Evolutionary conservation across 2,113 vertebrate species (phyloP).

Genomic region (Misgurnus mizolepis): DNA sequence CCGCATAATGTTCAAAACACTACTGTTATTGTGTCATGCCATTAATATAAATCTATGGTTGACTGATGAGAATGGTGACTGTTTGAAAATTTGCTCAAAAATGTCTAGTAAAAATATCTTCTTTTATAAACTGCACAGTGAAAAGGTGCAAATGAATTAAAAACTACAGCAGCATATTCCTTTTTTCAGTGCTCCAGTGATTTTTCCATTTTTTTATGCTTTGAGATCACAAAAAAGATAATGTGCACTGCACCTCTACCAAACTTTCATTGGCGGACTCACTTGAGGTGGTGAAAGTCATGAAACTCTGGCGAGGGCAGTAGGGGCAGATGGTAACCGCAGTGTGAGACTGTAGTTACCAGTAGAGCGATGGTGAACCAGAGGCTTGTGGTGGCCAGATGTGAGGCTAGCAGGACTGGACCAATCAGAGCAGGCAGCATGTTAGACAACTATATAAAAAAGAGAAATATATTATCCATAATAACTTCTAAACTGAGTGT

Average conservation of each 20-base stretch:
- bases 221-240: neutral
- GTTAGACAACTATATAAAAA: slow-evolving; percentile 81
- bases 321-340: slow-evolving; percentile 92
- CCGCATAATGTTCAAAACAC: no score
- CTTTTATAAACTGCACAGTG: no score
- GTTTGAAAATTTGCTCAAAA: no score
- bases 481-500: neutral
- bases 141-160: no score
- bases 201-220: no score
- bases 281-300: slow-evolving; percentile 95
- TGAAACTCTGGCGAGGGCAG: slow-evolving; percentile 94
- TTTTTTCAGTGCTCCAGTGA: no score
- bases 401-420: slow-evolving; percentile 83
- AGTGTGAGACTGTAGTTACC: slow-evolving; percentile 86
- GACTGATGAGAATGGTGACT: no score
- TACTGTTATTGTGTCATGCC: no score
- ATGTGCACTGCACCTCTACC: no score
- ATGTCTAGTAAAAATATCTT: no score
- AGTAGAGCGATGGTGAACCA: slow-evolving; percentile 85
- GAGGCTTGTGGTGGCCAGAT: slow-evolving; percentile 75
- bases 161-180: no score
- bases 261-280: slow-evolving; percentile 43
- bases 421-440: slow-evolving; percentile 80
- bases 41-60: no score
- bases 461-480: neutral